Conservation (phyloP, 2,113 vertebrate species). For the Ictidomys tridecemlineatus region DNA sequence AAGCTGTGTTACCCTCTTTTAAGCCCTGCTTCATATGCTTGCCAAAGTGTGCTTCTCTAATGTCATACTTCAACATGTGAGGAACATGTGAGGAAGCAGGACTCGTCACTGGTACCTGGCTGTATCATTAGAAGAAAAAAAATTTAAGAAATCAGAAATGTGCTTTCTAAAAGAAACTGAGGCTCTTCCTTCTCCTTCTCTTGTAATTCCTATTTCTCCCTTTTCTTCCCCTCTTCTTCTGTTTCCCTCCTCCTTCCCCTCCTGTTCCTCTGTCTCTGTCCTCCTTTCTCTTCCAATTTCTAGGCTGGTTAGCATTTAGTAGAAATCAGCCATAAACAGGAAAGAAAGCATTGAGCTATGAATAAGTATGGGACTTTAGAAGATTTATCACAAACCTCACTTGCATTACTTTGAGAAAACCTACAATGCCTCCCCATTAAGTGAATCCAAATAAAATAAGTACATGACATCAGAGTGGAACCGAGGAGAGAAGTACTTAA, state of each 20-base stretch:
- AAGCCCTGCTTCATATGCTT: too few relatives aligned
- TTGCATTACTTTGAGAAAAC: slow-evolving; percentile 42
- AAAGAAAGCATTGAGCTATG: neutral
- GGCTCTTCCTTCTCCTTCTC: neutral
- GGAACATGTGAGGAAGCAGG: too few relatives aligned
- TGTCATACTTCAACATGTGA: too few relatives aligned
- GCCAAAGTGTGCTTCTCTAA: too few relatives aligned
- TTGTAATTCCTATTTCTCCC: neutral
- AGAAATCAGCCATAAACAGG: neutral
- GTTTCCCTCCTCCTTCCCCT: too few relatives aligned
- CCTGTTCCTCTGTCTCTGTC: neutral
- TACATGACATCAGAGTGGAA: neutral
- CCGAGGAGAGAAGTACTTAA: neutral
- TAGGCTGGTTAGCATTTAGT: neutral
- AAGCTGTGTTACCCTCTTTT: too few relatives aligned
- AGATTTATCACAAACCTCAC: neutral
- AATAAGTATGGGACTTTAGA: neutral
- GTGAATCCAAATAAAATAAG: slow-evolving; percentile 37
- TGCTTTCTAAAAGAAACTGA: neutral
- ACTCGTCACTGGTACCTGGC: too few relatives aligned
- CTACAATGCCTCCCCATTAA: neutral
- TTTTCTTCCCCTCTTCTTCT: neutral
- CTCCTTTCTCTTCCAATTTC: neutral
- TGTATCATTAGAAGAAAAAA: too few relatives aligned
- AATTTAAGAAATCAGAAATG: neutral